Conservation (phyloP, 2,797 vertebrate species). For the Micrastur ruficollis region DNA sequence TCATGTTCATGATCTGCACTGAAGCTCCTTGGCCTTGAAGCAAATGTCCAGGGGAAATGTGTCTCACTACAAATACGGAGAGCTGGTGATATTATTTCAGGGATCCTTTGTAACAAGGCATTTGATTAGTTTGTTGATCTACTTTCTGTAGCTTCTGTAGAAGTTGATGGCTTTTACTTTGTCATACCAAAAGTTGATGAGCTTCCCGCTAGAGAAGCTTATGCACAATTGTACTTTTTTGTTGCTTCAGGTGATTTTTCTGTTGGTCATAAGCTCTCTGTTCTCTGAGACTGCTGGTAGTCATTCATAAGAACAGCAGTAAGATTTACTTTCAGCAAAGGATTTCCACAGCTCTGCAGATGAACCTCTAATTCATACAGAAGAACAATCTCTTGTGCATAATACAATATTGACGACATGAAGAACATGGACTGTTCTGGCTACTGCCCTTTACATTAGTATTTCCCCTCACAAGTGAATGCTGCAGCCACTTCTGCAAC, state of each 20-base stretch:
- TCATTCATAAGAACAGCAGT: background rate
- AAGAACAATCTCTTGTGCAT: background rate
- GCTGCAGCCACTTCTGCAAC: background rate
- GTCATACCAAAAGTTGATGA: background rate
- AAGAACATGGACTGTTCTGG: background rate
- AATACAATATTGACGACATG: background rate
- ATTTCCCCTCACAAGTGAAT: background rate
- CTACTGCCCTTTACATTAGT: background rate
- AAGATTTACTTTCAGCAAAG: background rate
- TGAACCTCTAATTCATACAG: background rate
- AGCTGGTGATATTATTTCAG: background rate
- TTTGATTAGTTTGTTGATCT: background rate
- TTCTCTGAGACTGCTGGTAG: background rate
- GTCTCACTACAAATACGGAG: background rate
- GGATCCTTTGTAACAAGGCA: background rate
- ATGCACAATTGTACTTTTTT: fast-evolving
- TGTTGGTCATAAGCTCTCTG: background rate
- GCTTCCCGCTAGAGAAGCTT: background rate
- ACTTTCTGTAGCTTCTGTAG: background rate
- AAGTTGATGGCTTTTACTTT: background rate
- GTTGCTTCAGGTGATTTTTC: background rate
- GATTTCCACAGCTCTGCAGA: background rate
- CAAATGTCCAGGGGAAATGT: background rate
- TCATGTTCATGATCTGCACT: fast-evolving
- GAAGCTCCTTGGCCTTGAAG: background rate